A percentile compares a stretch with the other conserved stretches of the same genome.
Conservation (phyloP, 2,113 vertebrate species). For the Lanius ludovicianus region DNA sequence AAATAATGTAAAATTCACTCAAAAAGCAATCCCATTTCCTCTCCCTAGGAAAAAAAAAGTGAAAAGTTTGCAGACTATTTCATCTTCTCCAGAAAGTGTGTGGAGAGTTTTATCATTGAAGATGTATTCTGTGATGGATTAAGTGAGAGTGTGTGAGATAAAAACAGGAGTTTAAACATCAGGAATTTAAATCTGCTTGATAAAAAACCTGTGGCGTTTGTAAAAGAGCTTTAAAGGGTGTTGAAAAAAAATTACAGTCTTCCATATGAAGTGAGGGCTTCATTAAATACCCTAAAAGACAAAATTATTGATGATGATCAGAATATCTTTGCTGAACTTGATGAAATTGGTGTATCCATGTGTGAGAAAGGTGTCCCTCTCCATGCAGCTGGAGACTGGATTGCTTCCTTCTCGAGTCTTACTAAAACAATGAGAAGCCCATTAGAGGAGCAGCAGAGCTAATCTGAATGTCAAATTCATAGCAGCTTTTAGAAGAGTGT, state of each 20-base stretch:
- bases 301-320: background rate
- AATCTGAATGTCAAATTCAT: background rate
- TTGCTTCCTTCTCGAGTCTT: background rate
- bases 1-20: background rate
- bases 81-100: background rate
- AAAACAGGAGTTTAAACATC: background rate
- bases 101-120: background rate
- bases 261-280: background rate
- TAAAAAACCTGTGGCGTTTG: background rate
- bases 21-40: background rate
- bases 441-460: background rate
- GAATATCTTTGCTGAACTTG: background rate
- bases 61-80: background rate
- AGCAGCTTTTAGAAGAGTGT: background rate
- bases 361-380: background rate
- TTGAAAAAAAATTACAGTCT: background rate
- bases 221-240: background rate
- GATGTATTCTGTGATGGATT: background rate
- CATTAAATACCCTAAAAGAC: background rate
- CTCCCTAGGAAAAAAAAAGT: background rate
- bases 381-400: background rate
- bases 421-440: background rate
- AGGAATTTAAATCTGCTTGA: background rate
- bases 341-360: accelerated
- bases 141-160: background rate